A percentile compares a stretch with the other conserved stretches of the same genome.
Evolutionary conservation across 2,113 vertebrate species (phyloP).

Genomic region (Lagenorhynchus albirostris): DNA sequence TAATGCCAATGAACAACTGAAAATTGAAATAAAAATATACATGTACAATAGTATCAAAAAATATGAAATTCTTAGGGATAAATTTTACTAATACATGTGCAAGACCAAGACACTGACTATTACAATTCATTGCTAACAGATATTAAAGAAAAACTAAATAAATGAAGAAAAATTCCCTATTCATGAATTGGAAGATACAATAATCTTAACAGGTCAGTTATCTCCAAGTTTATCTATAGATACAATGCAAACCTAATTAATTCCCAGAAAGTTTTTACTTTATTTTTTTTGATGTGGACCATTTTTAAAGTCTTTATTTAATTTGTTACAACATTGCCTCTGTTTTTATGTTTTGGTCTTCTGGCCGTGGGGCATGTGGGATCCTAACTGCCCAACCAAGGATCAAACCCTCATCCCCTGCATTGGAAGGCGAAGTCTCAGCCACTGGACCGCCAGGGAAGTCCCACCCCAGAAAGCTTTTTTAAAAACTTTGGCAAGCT

Average conservation of each 20-base stretch:
- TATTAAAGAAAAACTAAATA: neutral
- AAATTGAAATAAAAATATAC: neutral
- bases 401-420: too few species aligned
- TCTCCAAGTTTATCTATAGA: neutral
- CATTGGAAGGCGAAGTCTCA: too few species aligned
- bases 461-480: neutral
- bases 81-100: neutral
- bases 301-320: too few species aligned
- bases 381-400: too few species aligned
- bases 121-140: neutral
- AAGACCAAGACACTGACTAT: neutral
- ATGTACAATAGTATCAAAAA: neutral
- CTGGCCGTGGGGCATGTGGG: too few species aligned
- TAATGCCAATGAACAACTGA: neutral
- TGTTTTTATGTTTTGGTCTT: too few species aligned
- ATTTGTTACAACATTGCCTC: too few species aligned
- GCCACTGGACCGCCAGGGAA: too few species aligned
- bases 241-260: neutral
- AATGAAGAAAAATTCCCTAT: neutral
- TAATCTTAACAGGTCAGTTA: neutral
- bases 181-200: neutral
- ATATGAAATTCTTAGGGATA: neutral
- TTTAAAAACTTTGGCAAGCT: neutral
- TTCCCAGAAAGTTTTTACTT: neutral
- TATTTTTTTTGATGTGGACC: too few species aligned